Evolutionary conservation across 2,797 vertebrate genomes (phyloP), one percentile per base, ranked within the genome.

Genomic region (Heliangelus exortis): DNA sequence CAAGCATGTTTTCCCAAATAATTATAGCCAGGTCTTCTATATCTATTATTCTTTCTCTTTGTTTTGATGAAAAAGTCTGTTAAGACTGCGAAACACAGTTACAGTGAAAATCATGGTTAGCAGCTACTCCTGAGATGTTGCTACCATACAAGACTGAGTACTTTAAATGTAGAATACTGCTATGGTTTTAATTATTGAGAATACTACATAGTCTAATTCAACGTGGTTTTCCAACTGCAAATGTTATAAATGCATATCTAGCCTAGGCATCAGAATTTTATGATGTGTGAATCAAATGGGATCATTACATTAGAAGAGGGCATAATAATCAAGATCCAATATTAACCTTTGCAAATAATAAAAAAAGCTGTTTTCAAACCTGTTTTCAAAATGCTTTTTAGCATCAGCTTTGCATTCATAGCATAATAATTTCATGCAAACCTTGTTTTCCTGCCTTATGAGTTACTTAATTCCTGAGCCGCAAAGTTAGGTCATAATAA

Each of bases 321-420:
- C 45, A 19, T 89, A 83, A 54, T 87, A n/a, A 51, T 86, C 87
- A 66, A 77, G 63, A 83, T 76, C 54, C 51, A 91, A 36, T 93
- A 89, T 86, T 94, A 87, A 75, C 68, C 29, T 89, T 92, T 93
- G 87, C 72, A 92, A 89, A 92, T 95, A 90, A 62, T 80, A 58
- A 47, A 78, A 84, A n/a, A 91, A 68, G 5, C 53, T 80, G 57
- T 48, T 69, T 90, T 95, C 91, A 95, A 92, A 90, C 59, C 77
- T 91, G 53, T 71, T 92, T 94, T 82, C 57, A 89, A 84, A 94
- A 87, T 75, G 7, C 58, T 74, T 76, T 95, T 77, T 94, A 55
- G 77, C 92, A 33, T 96, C 80, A 84, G 59, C 87, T 97, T 97
- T 87, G 80, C 94, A 94, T 96, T 91, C 80, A 96, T 87, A 73